Base-by-base conservation (phyloP, 2,888 invertebrate species). In the Pandemis cinnamomeana region DNA sequence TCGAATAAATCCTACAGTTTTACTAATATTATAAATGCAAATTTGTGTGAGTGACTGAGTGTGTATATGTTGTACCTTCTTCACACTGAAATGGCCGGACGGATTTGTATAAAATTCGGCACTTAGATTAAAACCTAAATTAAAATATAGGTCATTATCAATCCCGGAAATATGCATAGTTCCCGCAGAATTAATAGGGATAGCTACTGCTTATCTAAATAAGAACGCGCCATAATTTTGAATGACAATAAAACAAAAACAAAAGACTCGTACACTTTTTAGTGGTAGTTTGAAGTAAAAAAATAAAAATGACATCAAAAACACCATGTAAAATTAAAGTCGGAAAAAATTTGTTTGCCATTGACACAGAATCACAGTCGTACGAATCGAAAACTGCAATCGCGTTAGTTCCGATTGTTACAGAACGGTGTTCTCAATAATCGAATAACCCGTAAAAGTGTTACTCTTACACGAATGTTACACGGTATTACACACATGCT, bases 331-430 rank as follows among this genome's bases (percentile, higher is more conserved):
- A 74, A 77, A 75, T 72, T 20, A 11, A 13, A 64, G 46, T 78
- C 76, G 77, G 72, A 77, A 79, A 71, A 80, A 77, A 72, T 81
- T 77, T 77, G 80, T 79, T 79, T 83, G 83, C 81, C 84, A 83
- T 84, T 84, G 84, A 83, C 81, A 79, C 80, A 78, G 75, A 77
- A 76, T 55, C 76, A 78, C 75, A 76, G 75, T 64, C 78, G 75
- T 78, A 76, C 76, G 76, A 77, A 78, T 70, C 71, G 67, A 71
- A 72, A 76, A 76, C 75, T 80, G 81, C 81, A 80, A 82, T 81
- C 78, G 67, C 76, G 81, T 83, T 82, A 71, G 82, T 83, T 82
- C 79, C 81, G 78, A 77, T 74, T 72, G 77, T 82, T 81, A 80
- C 78, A 78, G 80, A 79, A 73, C 72, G 77, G 76, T 78, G 79